Base-by-base conservation (phyloP, 2,113 vertebrate species). In the Scortum barcoo region DNA sequence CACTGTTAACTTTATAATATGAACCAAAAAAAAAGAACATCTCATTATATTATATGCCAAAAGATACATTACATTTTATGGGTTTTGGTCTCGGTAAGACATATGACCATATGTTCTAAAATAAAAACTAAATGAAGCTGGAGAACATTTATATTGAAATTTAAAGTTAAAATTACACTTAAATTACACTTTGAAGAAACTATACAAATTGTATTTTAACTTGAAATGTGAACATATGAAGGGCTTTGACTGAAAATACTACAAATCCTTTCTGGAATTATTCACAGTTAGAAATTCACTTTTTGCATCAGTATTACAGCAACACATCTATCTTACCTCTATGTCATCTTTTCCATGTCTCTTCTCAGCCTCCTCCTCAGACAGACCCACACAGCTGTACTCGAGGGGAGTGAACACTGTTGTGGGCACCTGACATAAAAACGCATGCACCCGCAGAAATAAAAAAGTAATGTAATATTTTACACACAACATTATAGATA, bases 371-470 rank as follows among this genome's bases (percentile, higher is more conserved):
- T 94, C 95, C 90, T 98, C 97, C 89, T 99, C 98, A 0, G 97
- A 97, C 30, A 99, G 86, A 33, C 98, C 98, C 38, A 99, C 97
- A 56, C 97, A 98, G 83, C 97, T 96, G 0, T 99, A 99, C 58
- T 99, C 98, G 4, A 99, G 88, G 0, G 98, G 98, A 14, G 98
- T 99, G 87, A 99, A 99, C 70, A 99, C 96, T 0, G 98, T 97
- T 0, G 98, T 99, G 40, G 98, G 93, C 10, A 99, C 97, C 98
- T 99, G 88, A 77, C 56, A 83, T n/a, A 84, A 51, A 86, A 19
- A 80, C 51, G 54, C 10, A 82, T 54, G 85, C 36, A 57, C 24
- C 65, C n/a, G n/a, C n/a, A n/a, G n/a, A n/a, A n/a, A n/a, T n/a
- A n/a, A n/a, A n/a, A n/a, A n/a, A n/a, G n/a, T n/a, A n/a, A n/a